phyloP scores from a whole-genome alignment of 2,888 invertebrate genomes.

The Scaptomyza caliginosa region DNA sequence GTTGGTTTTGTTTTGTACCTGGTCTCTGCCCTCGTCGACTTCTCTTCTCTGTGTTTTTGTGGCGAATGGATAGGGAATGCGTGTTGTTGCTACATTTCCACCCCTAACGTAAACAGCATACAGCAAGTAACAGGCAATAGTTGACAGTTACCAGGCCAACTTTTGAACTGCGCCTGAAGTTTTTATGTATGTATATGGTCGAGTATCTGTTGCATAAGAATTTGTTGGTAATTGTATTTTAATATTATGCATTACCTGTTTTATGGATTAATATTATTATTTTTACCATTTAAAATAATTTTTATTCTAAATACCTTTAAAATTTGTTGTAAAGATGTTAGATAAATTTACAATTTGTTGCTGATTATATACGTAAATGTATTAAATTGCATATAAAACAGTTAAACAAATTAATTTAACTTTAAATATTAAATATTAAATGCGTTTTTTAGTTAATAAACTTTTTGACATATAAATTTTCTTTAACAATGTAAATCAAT shows the following conservation, averaged over 20 bases:
- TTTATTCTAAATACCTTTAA: too few species aligned
- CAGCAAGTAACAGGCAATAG: slow-evolving; percentile 25
- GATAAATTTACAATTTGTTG: too few species aligned
- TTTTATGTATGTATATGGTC: too few species aligned
- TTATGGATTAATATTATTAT: not conserved
- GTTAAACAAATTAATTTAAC: too few species aligned
- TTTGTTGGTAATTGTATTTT: not conserved
- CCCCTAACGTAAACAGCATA: slow-evolving; percentile 56
- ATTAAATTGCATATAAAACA: too few species aligned
- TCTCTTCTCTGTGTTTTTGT: not conserved
- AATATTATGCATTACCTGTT: not conserved
- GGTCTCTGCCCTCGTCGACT: slow-evolving; percentile 39
- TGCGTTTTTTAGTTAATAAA: too few species aligned
- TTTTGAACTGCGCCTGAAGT: not conserved
- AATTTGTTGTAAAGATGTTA: too few species aligned
- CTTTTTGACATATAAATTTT: too few species aligned
- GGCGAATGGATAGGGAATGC: not conserved
- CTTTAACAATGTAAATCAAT: too few species aligned
- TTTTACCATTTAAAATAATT: not conserved
- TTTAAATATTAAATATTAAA: too few species aligned
- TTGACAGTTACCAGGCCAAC: slow-evolving; percentile 44
- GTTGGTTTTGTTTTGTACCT: slow-evolving; percentile 23
- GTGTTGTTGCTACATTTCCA: slow-evolving; percentile 50
- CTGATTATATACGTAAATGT: too few species aligned
- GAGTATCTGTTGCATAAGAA: not conserved